These are phyloP conservation scores for Neogale vison DNA, from an alignment of 2,113 vertebrate species.

Conservation along the genomic window DNA sequence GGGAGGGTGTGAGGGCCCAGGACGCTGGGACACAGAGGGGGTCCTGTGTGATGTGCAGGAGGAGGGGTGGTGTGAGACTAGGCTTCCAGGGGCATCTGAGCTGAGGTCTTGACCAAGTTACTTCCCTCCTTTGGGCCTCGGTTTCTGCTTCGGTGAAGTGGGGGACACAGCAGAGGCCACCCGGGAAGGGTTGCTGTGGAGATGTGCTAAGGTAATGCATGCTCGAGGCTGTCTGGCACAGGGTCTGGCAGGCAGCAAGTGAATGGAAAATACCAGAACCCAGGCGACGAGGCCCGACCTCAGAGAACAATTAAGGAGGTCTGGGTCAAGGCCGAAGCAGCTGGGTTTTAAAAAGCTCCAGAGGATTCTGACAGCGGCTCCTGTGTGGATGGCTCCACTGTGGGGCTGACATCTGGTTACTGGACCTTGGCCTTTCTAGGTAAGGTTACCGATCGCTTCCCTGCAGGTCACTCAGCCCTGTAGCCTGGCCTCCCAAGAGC, in stretches of 20 bases:
- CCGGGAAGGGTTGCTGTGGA: background rate
- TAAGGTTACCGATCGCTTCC: background rate
- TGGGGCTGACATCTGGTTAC: background rate
- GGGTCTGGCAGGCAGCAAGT: background rate
- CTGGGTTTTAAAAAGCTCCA: background rate
- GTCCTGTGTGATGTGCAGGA: background rate
- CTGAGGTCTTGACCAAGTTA: background rate
- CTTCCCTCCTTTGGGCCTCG: background rate
- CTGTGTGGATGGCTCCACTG: background rate
- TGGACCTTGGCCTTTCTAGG: background rate
- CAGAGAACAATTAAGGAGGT: background rate
- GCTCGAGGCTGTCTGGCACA: background rate
- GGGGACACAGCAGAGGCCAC: background rate
- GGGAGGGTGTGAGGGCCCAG: background rate
- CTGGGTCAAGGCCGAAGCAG: background rate
- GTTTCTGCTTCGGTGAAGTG: background rate
- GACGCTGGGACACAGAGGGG: background rate
- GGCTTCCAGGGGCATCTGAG: background rate
- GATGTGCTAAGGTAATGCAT: background rate
- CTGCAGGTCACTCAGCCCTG: background rate
- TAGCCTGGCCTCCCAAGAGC: background rate
- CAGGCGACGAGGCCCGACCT: background rate
- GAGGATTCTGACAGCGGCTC: background rate
- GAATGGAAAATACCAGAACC: background rate
- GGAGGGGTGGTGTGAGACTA: background rate